These are phyloP conservation scores for Ceyx melanurus DNA, from an alignment of 2,113 vertebrate genomes.

Conservation along the genomic window DNA sequence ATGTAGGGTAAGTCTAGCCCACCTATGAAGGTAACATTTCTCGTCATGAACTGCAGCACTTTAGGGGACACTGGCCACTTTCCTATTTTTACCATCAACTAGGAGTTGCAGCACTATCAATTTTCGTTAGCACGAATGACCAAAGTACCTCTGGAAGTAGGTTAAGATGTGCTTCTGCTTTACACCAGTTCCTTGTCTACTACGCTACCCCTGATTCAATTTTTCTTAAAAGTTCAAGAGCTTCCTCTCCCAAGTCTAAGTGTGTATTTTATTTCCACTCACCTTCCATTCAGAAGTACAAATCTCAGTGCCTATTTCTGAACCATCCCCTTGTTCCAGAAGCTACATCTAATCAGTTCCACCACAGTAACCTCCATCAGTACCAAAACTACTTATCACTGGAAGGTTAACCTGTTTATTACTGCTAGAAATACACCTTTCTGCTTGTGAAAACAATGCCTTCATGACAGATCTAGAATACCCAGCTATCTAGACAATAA, in stretches of 20 bases:
- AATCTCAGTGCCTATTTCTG: neutral
- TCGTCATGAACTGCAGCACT: neutral
- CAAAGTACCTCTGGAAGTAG: neutral
- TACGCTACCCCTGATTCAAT: neutral
- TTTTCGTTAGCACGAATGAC: neutral
- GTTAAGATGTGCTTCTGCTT: neutral
- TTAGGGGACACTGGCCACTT: neutral
- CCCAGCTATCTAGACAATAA: neutral
- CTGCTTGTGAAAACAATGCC: neutral
- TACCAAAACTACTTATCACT: neutral
- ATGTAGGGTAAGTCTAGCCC: neutral
- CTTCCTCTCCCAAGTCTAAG: neutral
- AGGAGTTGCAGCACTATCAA: neutral
- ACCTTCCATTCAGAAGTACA: neutral
- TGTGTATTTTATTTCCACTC: neutral
- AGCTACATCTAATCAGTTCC: neutral
- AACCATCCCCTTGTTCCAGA: accelerated
- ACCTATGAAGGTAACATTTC: neutral
- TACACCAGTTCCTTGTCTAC: neutral
- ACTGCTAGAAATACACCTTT: neutral
- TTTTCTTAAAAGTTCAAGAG: neutral
- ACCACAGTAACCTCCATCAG: neutral
- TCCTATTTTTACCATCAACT: neutral
- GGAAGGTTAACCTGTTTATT: neutral
- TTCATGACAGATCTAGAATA: neutral